Evolutionary conservation across 92 coral and sea anemone genomes (phyloP).

Genomic region (Meandrina meandrites): DNA sequence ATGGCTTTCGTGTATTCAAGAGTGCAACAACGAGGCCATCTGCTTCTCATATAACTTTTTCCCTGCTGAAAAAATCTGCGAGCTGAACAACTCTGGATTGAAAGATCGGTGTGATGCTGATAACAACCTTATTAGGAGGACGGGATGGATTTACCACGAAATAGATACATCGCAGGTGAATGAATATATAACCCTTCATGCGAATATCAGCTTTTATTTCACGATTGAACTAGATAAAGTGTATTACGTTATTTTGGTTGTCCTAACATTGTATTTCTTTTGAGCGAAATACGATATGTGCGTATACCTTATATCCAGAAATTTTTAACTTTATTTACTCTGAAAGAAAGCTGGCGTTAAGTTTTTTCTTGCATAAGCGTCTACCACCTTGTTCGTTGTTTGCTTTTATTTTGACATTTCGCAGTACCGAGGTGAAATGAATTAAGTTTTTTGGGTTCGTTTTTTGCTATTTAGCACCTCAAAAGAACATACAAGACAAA

Average conservation of each 20-base stretch:
- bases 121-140: background rate
- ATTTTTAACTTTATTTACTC: background rate
- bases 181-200: background rate
- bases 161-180: slow-evolving; percentile 1
- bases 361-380: background rate
- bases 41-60: slow-evolving; percentile 16
- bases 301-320: background rate
- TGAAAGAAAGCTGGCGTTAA: background rate
- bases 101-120: background rate
- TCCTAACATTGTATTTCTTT: background rate
- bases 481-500: background rate
- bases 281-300: background rate
- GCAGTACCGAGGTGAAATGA: background rate
- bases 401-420: background rate
- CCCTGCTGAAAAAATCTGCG: background rate
- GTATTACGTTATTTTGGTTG: background rate
- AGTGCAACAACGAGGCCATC: background rate
- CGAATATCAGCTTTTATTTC: background rate
- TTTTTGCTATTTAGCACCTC: background rate
- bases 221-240: background rate
- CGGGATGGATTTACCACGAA: slow-evolving; percentile 15
- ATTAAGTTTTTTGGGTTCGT: background rate
- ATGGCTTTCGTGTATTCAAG: slow-evolving; percentile 13
- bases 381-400: background rate
- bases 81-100: slow-evolving; percentile 5